Percentiles rank a stretch among this genome's conserved stretches.
Evolutionary conservation across 2,113 vertebrate genomes (phyloP).

Genomic region (Pao palembangensis): DNA sequence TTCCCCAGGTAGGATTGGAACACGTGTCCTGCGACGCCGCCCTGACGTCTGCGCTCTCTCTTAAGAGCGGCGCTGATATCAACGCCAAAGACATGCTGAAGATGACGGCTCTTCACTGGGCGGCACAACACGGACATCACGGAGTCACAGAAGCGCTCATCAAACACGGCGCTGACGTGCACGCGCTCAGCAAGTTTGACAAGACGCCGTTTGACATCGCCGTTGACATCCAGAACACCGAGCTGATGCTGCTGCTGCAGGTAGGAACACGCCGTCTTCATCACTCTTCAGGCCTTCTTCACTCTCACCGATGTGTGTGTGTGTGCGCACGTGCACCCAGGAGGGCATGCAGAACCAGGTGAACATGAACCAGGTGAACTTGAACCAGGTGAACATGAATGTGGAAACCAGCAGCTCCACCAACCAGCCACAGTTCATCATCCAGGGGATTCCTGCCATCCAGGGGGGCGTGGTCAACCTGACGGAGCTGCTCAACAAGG

Average conservation of each 20-base stretch:
- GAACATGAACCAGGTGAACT: slow-evolving; percentile 66
- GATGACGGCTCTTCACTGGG: slow-evolving; percentile 95
- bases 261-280: slow-evolving; percentile 49
- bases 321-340: slow-evolving; percentile 50
- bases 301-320: not conserved
- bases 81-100: slow-evolving; percentile 96
- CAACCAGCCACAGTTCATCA: slow-evolving; percentile 77
- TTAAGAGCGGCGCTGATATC: slow-evolving; percentile 88
- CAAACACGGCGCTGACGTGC: slow-evolving; percentile 83
- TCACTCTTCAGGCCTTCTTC: not conserved
- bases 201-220: slow-evolving; percentile 91
- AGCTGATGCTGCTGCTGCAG: slow-evolving; percentile 86
- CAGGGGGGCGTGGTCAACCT: slow-evolving; percentile 77
- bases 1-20: not conserved
- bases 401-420: slow-evolving; percentile 54
- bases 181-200: slow-evolving; percentile 88
- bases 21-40: not conserved
- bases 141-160: slow-evolving; percentile 82
- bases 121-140: slow-evolving; percentile 83
- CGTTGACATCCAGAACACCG: slow-evolving; percentile 82
- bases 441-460: slow-evolving; percentile 69
- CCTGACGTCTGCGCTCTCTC: not conserved
- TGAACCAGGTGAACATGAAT: slow-evolving; percentile 72
- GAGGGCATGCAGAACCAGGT: slow-evolving; percentile 87
- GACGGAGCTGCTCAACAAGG: slow-evolving; percentile 75